Evolutionary conservation across 2,113 vertebrate genomes (phyloP).

Genomic region (Felis chaus): DNA sequence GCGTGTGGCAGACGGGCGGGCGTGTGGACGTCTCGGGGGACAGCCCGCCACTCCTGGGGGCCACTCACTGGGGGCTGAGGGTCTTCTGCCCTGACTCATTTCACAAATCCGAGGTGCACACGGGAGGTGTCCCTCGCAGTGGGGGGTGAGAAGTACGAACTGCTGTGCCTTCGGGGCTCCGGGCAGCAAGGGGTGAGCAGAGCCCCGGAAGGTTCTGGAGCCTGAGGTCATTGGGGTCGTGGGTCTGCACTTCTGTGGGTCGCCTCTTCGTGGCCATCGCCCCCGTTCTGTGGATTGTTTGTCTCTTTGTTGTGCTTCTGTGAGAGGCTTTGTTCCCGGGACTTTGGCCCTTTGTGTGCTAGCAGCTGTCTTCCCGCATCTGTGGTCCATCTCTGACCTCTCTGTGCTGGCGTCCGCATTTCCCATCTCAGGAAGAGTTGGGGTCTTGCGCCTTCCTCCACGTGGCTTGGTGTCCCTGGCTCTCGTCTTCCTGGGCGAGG

Average conservation of each 20-base stretch:
- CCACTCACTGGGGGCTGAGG: fast-evolving
- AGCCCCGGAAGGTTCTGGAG: not conserved
- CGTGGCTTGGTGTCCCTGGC: not conserved
- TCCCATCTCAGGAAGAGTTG: not conserved
- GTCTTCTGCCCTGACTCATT: not conserved
- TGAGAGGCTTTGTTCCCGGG: not conserved
- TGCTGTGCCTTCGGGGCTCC: not conserved
- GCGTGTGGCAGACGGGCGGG: not conserved
- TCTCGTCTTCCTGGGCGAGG: not conserved
- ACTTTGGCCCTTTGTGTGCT: not conserved
- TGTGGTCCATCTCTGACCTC: not conserved
- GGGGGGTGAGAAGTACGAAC: not conserved
- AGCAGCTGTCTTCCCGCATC: fast-evolving
- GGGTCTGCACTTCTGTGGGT: too few relatives aligned
- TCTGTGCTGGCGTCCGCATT: fast-evolving
- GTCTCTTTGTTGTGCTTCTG: not conserved
- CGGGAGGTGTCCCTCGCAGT: not conserved
- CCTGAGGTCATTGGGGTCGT: fast-evolving
- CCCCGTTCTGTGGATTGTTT: not conserved
- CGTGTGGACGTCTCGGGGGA: fast-evolving
- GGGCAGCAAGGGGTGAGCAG: not conserved
- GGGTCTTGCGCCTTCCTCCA: not conserved
- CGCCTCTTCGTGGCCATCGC: fast-evolving
- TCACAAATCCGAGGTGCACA: not conserved
- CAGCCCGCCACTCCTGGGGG: too few relatives aligned